Evolutionary conservation across 2,113 vertebrate genomes (phyloP).

Genomic region (Chionis minor): DNA sequence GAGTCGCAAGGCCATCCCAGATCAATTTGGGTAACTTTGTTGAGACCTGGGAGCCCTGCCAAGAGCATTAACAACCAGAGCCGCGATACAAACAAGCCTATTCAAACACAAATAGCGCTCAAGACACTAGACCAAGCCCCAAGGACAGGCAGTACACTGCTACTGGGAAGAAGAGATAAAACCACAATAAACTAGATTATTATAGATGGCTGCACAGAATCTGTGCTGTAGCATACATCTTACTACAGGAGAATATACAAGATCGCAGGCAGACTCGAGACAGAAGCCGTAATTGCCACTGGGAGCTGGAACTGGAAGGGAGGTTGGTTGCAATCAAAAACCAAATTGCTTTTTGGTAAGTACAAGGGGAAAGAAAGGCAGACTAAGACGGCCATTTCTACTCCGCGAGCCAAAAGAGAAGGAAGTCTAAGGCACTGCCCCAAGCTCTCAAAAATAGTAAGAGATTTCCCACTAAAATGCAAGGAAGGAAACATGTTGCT

Average conservation of each 20-base stretch:
- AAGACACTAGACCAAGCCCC: background rate
- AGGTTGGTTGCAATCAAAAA: background rate
- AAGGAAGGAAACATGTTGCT: constrained; percentile 53
- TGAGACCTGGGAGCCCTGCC: constrained; percentile 1
- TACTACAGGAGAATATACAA: background rate
- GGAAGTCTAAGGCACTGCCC: background rate
- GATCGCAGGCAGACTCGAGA: background rate
- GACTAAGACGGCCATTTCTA: background rate
- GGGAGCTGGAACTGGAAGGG: background rate
- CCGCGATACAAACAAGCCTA: background rate
- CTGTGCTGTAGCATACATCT: background rate
- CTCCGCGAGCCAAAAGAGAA: background rate
- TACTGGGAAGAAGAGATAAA: background rate
- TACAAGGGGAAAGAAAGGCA: background rate
- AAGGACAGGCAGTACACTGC: background rate
- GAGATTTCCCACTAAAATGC: constrained; percentile 15
- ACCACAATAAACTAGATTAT: background rate
- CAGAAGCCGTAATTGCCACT: background rate
- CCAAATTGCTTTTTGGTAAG: background rate
- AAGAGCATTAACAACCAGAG: background rate
- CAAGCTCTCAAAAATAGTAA: background rate
- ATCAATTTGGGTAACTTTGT: background rate
- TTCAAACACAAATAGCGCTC: background rate
- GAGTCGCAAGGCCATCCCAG: background rate
- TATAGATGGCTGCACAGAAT: background rate